Base-by-base conservation (phyloP, 35 echinoderm and acorn worm species). In the Acanthaster planci region DNA sequence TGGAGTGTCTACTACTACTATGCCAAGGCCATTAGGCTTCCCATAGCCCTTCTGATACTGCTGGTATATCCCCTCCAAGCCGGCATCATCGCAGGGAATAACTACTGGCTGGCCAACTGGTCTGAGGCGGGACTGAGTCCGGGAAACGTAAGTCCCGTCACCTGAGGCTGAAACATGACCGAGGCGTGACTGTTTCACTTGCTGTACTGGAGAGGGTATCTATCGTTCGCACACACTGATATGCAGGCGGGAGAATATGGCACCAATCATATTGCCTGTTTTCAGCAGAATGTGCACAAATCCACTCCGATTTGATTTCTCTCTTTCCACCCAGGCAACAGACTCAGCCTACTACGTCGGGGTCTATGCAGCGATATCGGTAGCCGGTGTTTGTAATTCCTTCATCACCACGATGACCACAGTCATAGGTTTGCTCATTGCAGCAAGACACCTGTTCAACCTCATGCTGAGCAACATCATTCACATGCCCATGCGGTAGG, bases 101-200 rank as follows among this genome's bases (percentile, higher is more conserved):
- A 88, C 80, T 93, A 87, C 72, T 93, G 91, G 91, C 80, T 93
- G 37, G 88, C 91, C 9, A 80, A 83, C 53, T 93, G 91, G 91
- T 93, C 91, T 5, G 80, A 88, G 30, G 52, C 91, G n/a, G 91
- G 91, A 35, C 51, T 88, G 7, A 83, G 51, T 10, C 10, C 56
- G 9, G 79, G 40, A 81, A 72, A 72, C 4, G 81, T 83, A 59
- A 58, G 51, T 29, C 31, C 7, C 16, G 42, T 47, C 4, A 47
- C 42, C 12, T 47, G 4, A n/a, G n/a, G n/a, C n/a, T n/a, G n/a
- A n/a, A n/a, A n/a, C n/a, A n/a, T n/a, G n/a, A n/a, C n/a, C n/a
- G n/a, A n/a, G n/a, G n/a, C n/a, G n/a, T n/a, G n/a, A n/a, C n/a
- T n/a, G n/a, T n/a, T n/a, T n/a, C n/a, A n/a, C n/a, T n/a, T n/a